Conservation (phyloP, 2,113 vertebrate genomes). For the Pagrus major region DNA sequence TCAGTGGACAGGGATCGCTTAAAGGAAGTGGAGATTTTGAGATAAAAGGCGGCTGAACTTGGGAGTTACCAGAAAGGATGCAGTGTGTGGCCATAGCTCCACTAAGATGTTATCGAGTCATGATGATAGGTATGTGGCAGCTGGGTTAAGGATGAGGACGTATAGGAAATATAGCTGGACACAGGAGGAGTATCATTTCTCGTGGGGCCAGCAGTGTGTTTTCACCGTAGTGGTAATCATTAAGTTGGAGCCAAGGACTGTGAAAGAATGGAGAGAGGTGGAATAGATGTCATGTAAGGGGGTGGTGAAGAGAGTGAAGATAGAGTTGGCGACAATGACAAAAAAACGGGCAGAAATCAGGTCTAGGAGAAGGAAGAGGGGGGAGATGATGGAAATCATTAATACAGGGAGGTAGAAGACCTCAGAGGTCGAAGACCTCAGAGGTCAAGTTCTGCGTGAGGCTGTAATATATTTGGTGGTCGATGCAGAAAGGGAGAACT, state of each 20-base stretch:
- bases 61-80: neutral
- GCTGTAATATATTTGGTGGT: neutral
- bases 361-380: neutral
- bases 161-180: neutral
- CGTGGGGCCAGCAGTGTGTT: neutral
- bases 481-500: neutral
- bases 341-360: neutral
- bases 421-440: neutral
- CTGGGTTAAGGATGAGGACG: slow-evolving; percentile 9
- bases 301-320: neutral
- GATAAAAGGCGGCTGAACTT: slow-evolving; percentile 1
- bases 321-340: neutral
- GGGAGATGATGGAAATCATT: neutral
- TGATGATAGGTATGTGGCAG: neutral
- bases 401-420: neutral
- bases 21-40: neutral
- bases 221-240: slow-evolving; percentile 16
- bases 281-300: neutral
- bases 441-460: neutral
- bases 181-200: slow-evolving; percentile 1
- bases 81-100: neutral
- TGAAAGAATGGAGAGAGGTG: slow-evolving; percentile 1
- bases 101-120: neutral
- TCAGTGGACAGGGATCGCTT: neutral
- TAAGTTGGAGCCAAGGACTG: neutral